These are phyloP conservation scores for Musca domestica DNA, from an alignment of 1,140 invertebrate species.

Conservation along the genomic window DNA sequence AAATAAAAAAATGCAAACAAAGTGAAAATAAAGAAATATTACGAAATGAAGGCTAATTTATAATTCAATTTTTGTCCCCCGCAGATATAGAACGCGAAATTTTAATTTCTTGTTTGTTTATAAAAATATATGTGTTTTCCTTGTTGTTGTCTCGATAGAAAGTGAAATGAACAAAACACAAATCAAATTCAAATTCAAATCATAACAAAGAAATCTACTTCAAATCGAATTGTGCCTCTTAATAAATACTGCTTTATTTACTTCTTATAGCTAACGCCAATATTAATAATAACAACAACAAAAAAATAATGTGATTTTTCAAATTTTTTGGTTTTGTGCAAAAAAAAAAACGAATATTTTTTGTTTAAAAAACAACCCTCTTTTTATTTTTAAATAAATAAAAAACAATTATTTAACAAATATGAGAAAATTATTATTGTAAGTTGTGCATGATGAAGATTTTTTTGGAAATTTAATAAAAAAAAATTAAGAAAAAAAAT, in stretches of 20 bases:
- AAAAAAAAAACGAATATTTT: neutral
- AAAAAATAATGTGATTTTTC: neutral
- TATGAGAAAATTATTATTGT: conserved; percentile 13
- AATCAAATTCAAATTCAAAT: too few species aligned
- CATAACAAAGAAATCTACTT: neutral
- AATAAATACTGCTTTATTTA: neutral
- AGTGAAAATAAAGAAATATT: too few species aligned
- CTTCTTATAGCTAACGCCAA: neutral
- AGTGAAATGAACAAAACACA: too few species aligned
- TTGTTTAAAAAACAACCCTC: too few species aligned
- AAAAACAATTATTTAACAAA: neutral
- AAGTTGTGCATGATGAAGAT: neutral
- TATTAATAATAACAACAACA: too few species aligned
- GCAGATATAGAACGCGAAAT: neutral
- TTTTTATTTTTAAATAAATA: neutral
- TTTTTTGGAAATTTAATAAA: too few species aligned
- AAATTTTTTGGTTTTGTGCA: neutral
- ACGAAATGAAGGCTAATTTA: too few species aligned
- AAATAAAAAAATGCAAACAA: too few species aligned
- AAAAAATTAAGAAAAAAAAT: too few species aligned
- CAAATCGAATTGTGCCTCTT: neutral
- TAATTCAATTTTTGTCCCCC: too few species aligned
- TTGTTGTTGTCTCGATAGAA: neutral
- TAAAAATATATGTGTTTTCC: neutral
- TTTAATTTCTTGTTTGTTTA: neutral